Conservation (phyloP, 2,888 invertebrate genomes). For the Harpagoxenus sublaevis region DNA sequence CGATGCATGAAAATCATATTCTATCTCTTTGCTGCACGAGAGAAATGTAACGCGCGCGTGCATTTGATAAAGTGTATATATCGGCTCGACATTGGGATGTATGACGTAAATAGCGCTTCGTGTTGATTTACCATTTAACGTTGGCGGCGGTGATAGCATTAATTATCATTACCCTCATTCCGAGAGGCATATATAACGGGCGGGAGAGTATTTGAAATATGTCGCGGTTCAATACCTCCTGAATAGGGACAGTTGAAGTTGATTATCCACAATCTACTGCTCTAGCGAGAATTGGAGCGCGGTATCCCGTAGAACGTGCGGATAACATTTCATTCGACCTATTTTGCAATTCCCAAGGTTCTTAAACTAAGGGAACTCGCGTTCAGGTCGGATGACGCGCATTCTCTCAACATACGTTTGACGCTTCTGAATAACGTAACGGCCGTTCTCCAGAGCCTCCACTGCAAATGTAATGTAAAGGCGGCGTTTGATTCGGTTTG, state of each 20-base stretch:
- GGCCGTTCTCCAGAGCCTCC: background rate
- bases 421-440: background rate
- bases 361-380: background rate
- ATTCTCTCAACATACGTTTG: background rate
- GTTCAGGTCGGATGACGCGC: background rate
- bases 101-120: slow-evolving; percentile 36
- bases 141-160: slow-evolving; percentile 29
- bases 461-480: background rate
- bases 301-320: background rate
- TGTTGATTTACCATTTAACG: slow-evolving; percentile 48
- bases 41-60: background rate
- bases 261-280: slow-evolving; percentile 45
- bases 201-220: slow-evolving; percentile 31
- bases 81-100: slow-evolving; percentile 11
- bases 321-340: slow-evolving; percentile 23
- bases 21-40: background rate
- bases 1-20: slow-evolving; percentile 1
- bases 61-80: background rate
- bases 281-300: slow-evolving; percentile 35
- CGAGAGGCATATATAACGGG: slow-evolving; percentile 31
- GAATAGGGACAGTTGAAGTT: slow-evolving; percentile 41
- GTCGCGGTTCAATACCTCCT: slow-evolving; percentile 35
- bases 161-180: slow-evolving; percentile 48
- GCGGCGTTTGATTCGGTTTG: background rate
- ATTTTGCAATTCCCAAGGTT: slow-evolving; percentile 39